Evolutionary conservation across 2,888 invertebrate species (phyloP).

Genomic region (Chaitophorus viminalis): DNA sequence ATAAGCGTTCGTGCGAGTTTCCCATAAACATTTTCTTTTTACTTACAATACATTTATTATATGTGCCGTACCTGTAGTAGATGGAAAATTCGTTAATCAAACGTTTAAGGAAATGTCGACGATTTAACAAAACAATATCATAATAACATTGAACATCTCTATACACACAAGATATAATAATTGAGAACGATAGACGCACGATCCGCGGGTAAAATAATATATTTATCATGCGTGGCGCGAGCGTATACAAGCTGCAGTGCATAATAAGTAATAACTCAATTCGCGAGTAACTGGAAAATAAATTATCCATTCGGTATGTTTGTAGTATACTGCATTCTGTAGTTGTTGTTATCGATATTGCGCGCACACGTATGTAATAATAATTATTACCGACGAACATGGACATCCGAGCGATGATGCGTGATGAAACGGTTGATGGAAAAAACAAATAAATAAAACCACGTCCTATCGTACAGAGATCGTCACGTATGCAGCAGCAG

Average conservation of each 20-base stretch:
- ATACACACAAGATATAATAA: no score
- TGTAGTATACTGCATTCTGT: no score
- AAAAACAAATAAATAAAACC: neutral
- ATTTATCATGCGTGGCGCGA: constrained; percentile 21
- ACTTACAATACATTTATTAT: no score
- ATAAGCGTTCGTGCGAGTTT: neutral
- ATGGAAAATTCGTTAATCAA: neutral
- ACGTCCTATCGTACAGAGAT: no score
- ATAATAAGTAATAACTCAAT: constrained; percentile 20
- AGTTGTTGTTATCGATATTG: neutral
- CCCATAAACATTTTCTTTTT: neutral
- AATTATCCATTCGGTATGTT: constrained; percentile 1
- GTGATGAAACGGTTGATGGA: neutral
- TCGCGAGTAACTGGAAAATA: constrained; percentile 18
- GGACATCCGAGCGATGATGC: no score
- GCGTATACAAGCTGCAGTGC: neutral
- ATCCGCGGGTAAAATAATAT: neutral
- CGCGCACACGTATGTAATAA: neutral
- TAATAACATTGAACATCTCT: no score
- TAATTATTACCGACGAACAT: no score
- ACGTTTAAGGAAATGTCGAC: neutral
- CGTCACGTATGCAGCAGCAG: neutral
- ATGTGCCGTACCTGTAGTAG: neutral
- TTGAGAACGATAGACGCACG: neutral
- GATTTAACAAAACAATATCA: neutral